Conservation (phyloP, 2,113 vertebrate species). For the Syrrhaptes paradoxus region DNA sequence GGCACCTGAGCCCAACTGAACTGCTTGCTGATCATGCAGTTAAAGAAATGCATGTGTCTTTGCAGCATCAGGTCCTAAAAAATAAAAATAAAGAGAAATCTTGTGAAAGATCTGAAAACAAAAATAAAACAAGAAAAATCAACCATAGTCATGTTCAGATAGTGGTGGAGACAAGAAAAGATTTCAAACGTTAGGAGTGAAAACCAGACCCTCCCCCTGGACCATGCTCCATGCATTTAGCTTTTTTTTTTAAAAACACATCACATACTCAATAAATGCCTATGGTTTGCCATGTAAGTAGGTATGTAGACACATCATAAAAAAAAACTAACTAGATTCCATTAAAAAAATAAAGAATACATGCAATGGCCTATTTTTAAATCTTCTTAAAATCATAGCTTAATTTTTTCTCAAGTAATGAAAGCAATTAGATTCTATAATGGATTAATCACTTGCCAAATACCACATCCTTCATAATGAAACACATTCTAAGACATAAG, state of each 20-base stretch:
- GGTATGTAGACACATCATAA: not conserved
- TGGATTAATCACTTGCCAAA: slow-evolving; percentile 9
- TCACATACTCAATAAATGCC: not conserved
- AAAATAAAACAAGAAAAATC: not conserved
- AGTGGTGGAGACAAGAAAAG: not conserved
- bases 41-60: not conserved
- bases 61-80: not conserved
- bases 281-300: not conserved
- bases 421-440: slow-evolving; percentile 10
- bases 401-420: not conserved
- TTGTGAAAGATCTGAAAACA: not conserved
- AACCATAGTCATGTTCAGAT: not conserved
- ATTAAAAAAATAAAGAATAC: not conserved
- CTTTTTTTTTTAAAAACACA: not conserved
- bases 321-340: not conserved
- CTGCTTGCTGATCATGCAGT: not conserved
- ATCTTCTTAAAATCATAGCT: not conserved
- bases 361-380: not conserved
- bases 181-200: not conserved
- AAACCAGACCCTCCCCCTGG: not conserved
- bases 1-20: not conserved
- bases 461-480: not conserved
- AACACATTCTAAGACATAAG: not conserved
- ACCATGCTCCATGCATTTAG: not conserved
- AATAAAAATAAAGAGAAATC: not conserved